Base-by-base conservation (phyloP, 2,797 vertebrate genomes). In the Galaxias olidus region DNA sequence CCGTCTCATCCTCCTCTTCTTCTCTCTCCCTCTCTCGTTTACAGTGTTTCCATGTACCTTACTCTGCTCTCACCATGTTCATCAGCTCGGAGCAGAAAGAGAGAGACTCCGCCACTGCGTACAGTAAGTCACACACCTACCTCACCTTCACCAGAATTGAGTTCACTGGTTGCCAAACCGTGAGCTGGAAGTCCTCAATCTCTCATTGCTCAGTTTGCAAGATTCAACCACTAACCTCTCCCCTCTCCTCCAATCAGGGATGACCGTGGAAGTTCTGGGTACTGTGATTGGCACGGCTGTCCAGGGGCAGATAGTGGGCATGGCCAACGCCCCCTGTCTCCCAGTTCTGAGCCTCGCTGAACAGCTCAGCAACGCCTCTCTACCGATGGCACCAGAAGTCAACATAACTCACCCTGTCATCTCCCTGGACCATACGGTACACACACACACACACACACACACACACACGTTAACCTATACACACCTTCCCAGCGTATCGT, bases 51-150 rank as follows among this genome's bases (percentile, higher is more conserved):
- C 98, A 99, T 0, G 98, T 99, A 73, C 98, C 98, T 1, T 99
- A 99, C 87, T 99, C 98, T 0, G 94, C 98, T 0, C 95, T 99
- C 80, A 99, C 98, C 70, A 99, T 99, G 98, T 99, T 98, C 91
- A 98, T 99, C 91, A 99, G 94, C 92, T 92, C 93, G 0, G 95
- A 98, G 65, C 98, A 99, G 88, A 96, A 94, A 1, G 97, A 99
- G 81, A 85, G 98, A 41, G 98, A 99, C 86, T 99, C 97, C 0
- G 96, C 97, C 79, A 99, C 98, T 0, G 97, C 96, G 0, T 99
- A 98, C 79, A 93, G 98, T 99, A 82, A 95, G 97, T 92, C 1
- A 13, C 17, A 4, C 9, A 40, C 6, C 9, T 10, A 15, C 43
- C 10, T 4, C 10, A 15, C 11, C 44, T 4, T 15, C 10, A 12